Percentiles rank a stretch among this genome's conserved stretches.
Evolutionary conservation across 1,140 invertebrate species (phyloP).

Genomic region (Rhyacophila brunnea): DNA sequence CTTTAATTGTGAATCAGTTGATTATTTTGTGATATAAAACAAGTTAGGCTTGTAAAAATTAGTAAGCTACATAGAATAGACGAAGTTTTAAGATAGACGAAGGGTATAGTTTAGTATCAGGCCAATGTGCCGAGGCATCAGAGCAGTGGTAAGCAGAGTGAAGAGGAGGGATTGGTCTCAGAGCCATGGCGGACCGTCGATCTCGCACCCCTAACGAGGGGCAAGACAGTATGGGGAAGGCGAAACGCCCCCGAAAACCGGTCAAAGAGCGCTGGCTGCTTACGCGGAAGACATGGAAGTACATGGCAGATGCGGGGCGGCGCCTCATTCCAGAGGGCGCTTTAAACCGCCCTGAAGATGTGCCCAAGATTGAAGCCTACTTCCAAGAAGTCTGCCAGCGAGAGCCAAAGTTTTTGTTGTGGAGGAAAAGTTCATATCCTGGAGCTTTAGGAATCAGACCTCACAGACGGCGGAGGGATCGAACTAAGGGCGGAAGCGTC

Average conservation of each 20-base stretch:
- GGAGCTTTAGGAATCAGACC: conserved; percentile 61
- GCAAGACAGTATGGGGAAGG: conserved; percentile 49
- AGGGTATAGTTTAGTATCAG: conserved; percentile 7
- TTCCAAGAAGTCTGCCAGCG: conserved; percentile 79
- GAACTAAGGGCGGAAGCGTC: conserved; percentile 63
- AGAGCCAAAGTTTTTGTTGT: conserved; percentile 74
- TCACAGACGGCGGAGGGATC: conserved; percentile 54
- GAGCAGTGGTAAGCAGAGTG: not conserved
- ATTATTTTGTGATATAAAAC: too few species aligned
- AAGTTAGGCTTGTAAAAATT: too few species aligned
- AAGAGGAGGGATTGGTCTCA: conserved; percentile 9
- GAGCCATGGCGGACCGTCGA: conserved; percentile 20
- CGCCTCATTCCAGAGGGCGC: conserved; percentile 76
- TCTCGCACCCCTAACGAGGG: conserved; percentile 1
- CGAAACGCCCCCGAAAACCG: conserved; percentile 55
- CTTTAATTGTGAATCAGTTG: too few species aligned
- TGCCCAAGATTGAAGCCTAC: conserved; percentile 77
- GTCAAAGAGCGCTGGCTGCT: conserved; percentile 79
- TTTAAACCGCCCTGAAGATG: conserved; percentile 68
- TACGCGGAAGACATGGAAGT: conserved; percentile 84
- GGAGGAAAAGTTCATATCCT: conserved; percentile 78
- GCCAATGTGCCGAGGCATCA: conserved; percentile 14
- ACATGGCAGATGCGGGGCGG: conserved; percentile 86
- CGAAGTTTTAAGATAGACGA: too few species aligned
- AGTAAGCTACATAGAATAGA: too few species aligned